phyloP scores from a whole-genome alignment of 2,888 invertebrate species.

The Scaptomyza tumidula region DNA sequence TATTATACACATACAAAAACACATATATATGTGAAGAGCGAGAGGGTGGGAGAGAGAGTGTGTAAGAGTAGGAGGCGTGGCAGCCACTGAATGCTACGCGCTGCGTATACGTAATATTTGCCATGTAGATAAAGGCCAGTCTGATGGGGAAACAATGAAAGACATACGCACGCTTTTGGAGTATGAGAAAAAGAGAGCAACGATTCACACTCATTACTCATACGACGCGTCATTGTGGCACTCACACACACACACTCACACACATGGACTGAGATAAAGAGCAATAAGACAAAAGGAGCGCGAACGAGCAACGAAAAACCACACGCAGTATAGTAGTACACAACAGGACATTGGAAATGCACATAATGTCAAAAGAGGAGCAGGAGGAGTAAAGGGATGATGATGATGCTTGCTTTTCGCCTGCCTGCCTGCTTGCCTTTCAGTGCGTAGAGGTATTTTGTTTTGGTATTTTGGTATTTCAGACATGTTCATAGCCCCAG shows the following conservation, averaged over 20 bases:
- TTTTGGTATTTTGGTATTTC: constrained; percentile 68
- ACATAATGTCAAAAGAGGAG: constrained; percentile 51
- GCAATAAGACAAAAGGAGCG: constrained; percentile 58
- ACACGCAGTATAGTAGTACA: constrained; percentile 43
- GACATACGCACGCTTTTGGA: neutral
- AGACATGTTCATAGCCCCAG: constrained; percentile 64
- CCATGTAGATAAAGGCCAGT: constrained; percentile 65
- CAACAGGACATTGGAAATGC: constrained; percentile 42
- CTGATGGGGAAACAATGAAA: constrained; percentile 30
- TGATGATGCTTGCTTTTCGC: neutral
- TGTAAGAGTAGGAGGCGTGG: constrained; percentile 19
- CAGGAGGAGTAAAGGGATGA: neutral
- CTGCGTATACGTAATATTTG: constrained; percentile 77
- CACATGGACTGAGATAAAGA: constrained; percentile 64
- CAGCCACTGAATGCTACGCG: constrained; percentile 76
- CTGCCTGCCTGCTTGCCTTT: constrained; percentile 1
- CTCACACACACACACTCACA: constrained; percentile 47
- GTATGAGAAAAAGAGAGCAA: neutral
- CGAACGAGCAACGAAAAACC: constrained; percentile 22
- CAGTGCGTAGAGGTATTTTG: constrained; percentile 64
- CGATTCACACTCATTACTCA: constrained; percentile 70
- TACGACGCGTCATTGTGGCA: constrained; percentile 75
- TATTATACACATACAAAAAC: constrained; percentile 61
- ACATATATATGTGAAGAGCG: neutral
- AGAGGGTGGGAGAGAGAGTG: neutral